phyloP scores from a whole-genome alignment of 2,888 invertebrate species.

The Caenorhabditis macrosperma region DNA sequence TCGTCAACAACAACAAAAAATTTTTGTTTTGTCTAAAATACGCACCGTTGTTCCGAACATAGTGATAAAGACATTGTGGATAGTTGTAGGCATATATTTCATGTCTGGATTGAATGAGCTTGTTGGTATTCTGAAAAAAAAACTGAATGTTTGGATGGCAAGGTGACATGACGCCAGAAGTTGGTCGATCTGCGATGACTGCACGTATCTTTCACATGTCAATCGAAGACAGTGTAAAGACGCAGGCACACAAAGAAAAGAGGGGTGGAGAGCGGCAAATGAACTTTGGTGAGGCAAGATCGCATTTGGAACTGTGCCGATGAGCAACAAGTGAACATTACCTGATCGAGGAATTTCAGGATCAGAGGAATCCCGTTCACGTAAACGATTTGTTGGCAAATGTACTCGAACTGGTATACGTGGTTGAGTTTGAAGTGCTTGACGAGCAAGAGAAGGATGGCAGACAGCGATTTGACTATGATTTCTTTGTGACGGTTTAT shows the following conservation, averaged over 20 bases:
- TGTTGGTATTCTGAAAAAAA: conserved; percentile 60
- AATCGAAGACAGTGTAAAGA: conserved; percentile 7
- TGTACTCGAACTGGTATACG: conserved; percentile 98
- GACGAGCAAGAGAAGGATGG: conserved; percentile 90
- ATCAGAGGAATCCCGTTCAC: conserved; percentile 99
- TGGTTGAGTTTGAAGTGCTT: conserved; percentile 98
- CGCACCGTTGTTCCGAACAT: conserved; percentile 74
- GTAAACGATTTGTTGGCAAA: conserved; percentile 95
- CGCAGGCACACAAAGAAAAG: conserved; percentile 17
- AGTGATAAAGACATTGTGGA: conserved; percentile 75
- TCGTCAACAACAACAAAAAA: too few species aligned
- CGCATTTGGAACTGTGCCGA: conserved; percentile 35
- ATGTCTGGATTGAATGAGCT: conserved; percentile 90
- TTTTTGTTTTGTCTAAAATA: not conserved
- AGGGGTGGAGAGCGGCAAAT: conserved; percentile 24
- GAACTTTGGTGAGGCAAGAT: conserved; percentile 50
- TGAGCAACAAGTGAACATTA: conserved; percentile 14
- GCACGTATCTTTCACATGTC: conserved; percentile 48
- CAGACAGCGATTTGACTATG: conserved; percentile 95
- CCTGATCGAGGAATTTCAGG: conserved; percentile 97
- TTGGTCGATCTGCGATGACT: not conserved
- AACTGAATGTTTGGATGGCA: not conserved
- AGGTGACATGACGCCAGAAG: not conserved
- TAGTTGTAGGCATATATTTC: conserved; percentile 80
- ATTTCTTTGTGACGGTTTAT: conserved; percentile 96